Evolutionary conservation across 1,140 invertebrate genomes (phyloP).

Genomic region (Centruroides vittatus): DNA sequence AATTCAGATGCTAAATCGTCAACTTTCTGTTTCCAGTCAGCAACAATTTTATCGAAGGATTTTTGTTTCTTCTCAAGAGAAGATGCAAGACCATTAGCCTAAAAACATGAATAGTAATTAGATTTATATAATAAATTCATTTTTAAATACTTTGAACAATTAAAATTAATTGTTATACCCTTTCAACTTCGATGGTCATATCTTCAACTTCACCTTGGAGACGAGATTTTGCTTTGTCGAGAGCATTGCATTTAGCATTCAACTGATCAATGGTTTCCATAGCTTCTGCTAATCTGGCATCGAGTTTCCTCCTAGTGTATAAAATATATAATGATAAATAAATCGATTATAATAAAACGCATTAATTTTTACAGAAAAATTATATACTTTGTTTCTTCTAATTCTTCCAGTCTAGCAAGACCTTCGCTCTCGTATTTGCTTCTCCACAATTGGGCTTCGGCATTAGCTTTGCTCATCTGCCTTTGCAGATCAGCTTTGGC

Average conservation of each 20-base stretch:
- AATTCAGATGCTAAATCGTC: conserved; percentile 93
- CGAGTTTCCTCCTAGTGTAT: conserved; percentile 50
- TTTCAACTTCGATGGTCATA: conserved; percentile 92
- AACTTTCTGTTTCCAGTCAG: conserved; percentile 99
- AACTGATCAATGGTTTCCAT: conserved; percentile 95
- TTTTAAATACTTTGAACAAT: neutral
- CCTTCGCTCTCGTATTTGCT: conserved; percentile 96
- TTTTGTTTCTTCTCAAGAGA: conserved; percentile 99
- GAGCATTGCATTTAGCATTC: conserved; percentile 86
- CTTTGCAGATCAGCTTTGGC: conserved; percentile 78
- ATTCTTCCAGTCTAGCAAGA: conserved; percentile 87
- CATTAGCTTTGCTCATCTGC: conserved; percentile 94
- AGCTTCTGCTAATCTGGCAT: conserved; percentile 88
- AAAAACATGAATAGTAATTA: neutral
- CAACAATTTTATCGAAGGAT: conserved; percentile 98
- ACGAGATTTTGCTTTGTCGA: conserved; percentile 96
- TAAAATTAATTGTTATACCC: conserved; percentile 1
- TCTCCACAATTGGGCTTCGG: conserved; percentile 87
- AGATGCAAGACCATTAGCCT: conserved; percentile 81
- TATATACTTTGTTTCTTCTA: conserved; percentile 80
- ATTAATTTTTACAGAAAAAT: neutral
- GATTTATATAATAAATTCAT: neutral
- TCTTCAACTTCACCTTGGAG: conserved; percentile 96
- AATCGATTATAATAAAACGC: neutral
- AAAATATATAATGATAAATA: neutral